Conservation (phyloP, 2,113 vertebrate species). For the Circaetus gallicus region DNA sequence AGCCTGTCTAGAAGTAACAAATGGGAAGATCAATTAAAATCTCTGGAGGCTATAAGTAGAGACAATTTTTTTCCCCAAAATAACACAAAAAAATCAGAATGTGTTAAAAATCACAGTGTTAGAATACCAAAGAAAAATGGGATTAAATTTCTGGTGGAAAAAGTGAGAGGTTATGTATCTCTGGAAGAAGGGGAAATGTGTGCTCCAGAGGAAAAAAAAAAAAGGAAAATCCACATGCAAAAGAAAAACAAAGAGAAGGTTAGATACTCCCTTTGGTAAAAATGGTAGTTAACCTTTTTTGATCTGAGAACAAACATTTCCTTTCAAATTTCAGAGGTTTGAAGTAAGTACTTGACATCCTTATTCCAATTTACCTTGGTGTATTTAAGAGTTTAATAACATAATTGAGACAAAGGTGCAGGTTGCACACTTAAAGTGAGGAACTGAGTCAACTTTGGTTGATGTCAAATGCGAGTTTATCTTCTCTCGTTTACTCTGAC, state of each 20-base stretch:
- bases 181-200: neutral
- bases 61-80: neutral
- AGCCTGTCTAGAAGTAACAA: neutral
- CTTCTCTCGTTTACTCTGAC: neutral
- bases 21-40: neutral
- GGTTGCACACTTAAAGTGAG: neutral
- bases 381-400: neutral
- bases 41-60: neutral
- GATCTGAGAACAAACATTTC: neutral
- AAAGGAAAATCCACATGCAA: neutral
- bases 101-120: neutral
- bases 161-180: neutral
- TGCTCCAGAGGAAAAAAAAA: neutral
- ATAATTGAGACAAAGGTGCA: neutral
- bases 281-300: neutral
- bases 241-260: neutral
- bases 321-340: neutral
- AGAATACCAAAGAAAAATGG: neutral
- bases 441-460: neutral
- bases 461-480: neutral
- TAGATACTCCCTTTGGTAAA: neutral
- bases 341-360: neutral
- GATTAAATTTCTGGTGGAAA: neutral
- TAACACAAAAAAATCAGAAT: neutral
- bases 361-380: neutral